Conservation (phyloP, 2,113 vertebrate species). For the Hippocampus guttulatus region DNA sequence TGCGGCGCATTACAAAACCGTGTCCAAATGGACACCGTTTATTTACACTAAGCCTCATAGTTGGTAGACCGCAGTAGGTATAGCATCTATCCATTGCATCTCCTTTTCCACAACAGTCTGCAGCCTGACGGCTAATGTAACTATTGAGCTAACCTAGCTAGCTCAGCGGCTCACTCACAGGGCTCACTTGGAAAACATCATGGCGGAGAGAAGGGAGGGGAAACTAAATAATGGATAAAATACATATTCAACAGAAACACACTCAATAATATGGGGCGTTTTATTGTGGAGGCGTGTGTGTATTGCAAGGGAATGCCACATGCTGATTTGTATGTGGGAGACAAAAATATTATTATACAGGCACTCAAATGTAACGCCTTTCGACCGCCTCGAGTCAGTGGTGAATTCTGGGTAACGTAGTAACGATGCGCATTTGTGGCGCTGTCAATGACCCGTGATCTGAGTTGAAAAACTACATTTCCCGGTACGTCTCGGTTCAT, state of each 20-base stretch:
- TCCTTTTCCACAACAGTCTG: constrained; percentile 53
- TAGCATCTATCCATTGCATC: constrained; percentile 61
- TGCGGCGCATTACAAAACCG: constrained; percentile 16
- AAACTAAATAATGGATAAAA: constrained; percentile 69
- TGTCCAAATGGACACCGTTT: constrained; percentile 40
- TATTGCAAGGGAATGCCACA: neutral
- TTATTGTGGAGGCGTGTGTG: accelerated
- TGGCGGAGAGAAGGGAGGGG: constrained; percentile 74
- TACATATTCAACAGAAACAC: constrained; percentile 54
- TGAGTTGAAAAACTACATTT: constrained; percentile 56
- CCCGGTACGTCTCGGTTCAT: constrained; percentile 32
- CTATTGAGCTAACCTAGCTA: constrained; percentile 26
- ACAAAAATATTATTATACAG: neutral
- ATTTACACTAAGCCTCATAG: constrained; percentile 35
- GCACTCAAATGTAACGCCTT: neutral
- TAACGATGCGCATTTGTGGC: neutral
- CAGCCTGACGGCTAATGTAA: constrained; percentile 35
- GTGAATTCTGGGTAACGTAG: constrained; percentile 66
- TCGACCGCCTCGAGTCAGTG: neutral
- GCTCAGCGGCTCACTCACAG: constrained; percentile 9
- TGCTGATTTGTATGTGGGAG: neutral
- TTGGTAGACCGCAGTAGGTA: constrained; percentile 34
- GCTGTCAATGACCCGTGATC: accelerated
- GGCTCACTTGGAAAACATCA: constrained; percentile 75
- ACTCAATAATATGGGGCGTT: neutral